phyloP scores from a whole-genome alignment of 2,888 invertebrate genomes.

The Boloria euphrosyne region DNA sequence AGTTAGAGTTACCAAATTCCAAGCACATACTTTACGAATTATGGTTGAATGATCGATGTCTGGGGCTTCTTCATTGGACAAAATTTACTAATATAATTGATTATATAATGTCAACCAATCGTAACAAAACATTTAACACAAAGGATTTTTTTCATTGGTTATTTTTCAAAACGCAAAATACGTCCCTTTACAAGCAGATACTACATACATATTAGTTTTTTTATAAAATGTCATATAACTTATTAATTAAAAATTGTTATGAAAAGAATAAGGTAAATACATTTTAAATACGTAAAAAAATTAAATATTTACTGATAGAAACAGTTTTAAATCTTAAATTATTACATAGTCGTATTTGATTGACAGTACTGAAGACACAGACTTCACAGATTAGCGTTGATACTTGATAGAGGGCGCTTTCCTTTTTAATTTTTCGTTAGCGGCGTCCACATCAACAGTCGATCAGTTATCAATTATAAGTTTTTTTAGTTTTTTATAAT shows the following conservation, averaged over 20 bases:
- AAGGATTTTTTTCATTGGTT: constrained; percentile 52
- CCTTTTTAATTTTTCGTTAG: constrained; percentile 13
- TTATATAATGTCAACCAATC: constrained; percentile 54
- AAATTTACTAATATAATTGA: constrained; percentile 42
- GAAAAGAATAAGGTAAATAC: neutral
- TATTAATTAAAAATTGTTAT: neutral
- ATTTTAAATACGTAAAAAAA: too few species aligned
- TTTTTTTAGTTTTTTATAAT: constrained; percentile 49
- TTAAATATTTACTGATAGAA: too few species aligned
- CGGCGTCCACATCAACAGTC: constrained; percentile 40
- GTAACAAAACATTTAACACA: constrained; percentile 62
- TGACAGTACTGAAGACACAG: too few species aligned
- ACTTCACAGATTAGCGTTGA: neutral
- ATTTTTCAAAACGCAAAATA: constrained; percentile 22
- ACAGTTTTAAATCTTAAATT: too few species aligned
- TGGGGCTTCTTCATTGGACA: constrained; percentile 51
- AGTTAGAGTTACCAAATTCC: constrained; percentile 59
- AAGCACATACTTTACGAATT: constrained; percentile 45
- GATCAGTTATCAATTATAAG: constrained; percentile 35
- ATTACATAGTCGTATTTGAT: too few species aligned
- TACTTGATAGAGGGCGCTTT: constrained; percentile 20
- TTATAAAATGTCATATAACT: too few species aligned
- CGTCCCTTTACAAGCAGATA: constrained; percentile 49
- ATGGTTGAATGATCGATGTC: constrained; percentile 38
- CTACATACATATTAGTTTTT: constrained; percentile 3